Evolutionary conservation across 1,140 invertebrate genomes (phyloP), one percentile per base, ranked within the genome.

Genomic region (Heliothis virescens): DNA sequence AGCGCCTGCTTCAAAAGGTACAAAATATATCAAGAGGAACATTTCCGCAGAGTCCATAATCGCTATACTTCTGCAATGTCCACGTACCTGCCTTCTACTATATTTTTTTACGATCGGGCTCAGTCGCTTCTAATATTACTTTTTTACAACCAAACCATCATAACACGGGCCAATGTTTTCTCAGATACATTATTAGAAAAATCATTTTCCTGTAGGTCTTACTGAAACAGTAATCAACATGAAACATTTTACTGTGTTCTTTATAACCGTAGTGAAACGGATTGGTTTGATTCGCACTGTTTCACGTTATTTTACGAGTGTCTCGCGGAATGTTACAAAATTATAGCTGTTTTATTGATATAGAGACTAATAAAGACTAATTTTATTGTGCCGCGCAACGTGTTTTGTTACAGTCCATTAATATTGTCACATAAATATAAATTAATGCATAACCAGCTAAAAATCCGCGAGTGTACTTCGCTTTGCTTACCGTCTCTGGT

Each of bases 141-240:
- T 87, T 89, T 89, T 89, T 88, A 89, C 83, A 86, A 71, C 85
- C 74, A 79, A 57, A 76, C 85, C 81, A 84, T 89, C 87, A 89
- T 86, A 76, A 74, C 84, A 72, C 59, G n/a, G 53, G 12, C 67
- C 72, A 73, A 79, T 80, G 62, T 83, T 83, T 81, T 78, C 72
- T 60, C 74, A 74, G 72, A 74, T 60, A 60, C 34, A 69, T 69
- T 41, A 74, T 74, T 74, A 74, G 53, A 60, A 59, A 60, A 74
- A 74, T 74, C 18, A 74, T 74, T 74, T 57, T 47, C 29, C 57
- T 69, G 41, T 29, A 60, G 57, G 72, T 60, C 72, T 47, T 47
- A 74, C 50, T 72, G 67, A 62, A 60, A 60, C 57, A 47, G 55
- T 60, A 48, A 74, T 74, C 72, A 74, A 74, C 72, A 74, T 74